Evolutionary conservation across 2,888 invertebrate species (phyloP).

Genomic region (Uloborus plumipes): DNA sequence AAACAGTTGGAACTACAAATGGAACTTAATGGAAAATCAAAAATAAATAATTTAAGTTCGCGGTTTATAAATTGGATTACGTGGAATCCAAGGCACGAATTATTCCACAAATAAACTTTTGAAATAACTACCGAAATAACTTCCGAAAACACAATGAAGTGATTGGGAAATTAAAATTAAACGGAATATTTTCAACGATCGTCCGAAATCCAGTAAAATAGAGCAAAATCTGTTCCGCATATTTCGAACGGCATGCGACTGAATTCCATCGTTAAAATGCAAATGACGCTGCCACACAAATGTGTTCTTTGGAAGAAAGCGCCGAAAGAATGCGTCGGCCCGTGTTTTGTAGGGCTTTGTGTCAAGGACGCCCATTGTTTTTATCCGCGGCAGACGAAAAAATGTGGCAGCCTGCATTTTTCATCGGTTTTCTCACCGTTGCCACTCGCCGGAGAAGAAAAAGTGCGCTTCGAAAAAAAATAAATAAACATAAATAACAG

Average conservation of each 20-base stretch:
- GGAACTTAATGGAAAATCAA: too few species aligned
- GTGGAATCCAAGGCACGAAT: too few species aligned
- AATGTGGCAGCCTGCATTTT: slow-evolving; percentile 1
- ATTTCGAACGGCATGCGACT: neutral
- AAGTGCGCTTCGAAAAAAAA: too few species aligned
- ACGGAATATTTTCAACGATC: neutral
- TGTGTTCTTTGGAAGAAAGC: slow-evolving; percentile 1
- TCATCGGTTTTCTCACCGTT: neutral
- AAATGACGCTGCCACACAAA: slow-evolving; percentile 5
- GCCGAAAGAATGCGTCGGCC: slow-evolving; percentile 1
- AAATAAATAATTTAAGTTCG: too few species aligned
- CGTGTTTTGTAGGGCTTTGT: slow-evolving; percentile 1
- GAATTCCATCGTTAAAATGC: slow-evolving; percentile 6
- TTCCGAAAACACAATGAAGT: neutral
- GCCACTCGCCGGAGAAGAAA: slow-evolving; percentile 1
- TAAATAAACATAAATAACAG: neutral
- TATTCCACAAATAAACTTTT: too few species aligned
- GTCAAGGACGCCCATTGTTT: slow-evolving; percentile 5
- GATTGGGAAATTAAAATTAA: too few species aligned
- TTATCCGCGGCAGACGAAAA: slow-evolving; percentile 5
- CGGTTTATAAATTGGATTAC: too few species aligned
- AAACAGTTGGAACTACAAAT: too few species aligned
- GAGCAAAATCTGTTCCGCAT: neutral
- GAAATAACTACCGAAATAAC: neutral
- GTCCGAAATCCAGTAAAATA: neutral